phyloP scores from a whole-genome alignment of 2,113 vertebrate genomes.

The Pygoscelis antarcticus region DNA sequence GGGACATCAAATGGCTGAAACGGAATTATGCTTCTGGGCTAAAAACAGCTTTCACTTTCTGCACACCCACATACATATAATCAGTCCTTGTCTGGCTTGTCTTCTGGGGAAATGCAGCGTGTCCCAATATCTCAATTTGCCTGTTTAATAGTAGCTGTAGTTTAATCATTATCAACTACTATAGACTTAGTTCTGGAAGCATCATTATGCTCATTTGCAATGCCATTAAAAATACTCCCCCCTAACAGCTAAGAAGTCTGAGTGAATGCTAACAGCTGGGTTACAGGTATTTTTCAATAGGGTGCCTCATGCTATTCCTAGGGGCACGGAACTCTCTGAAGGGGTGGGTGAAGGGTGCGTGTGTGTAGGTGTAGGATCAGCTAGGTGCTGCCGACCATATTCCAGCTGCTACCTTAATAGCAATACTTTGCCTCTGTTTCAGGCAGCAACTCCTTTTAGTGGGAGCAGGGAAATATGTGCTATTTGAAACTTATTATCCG shows the following conservation, averaged over 20 bases:
- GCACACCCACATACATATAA: background rate
- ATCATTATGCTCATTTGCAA: background rate
- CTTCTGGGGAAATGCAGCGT: background rate
- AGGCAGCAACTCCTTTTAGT: background rate
- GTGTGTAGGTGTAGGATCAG: background rate
- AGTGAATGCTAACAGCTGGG: background rate
- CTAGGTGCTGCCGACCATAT: background rate
- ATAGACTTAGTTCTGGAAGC: background rate
- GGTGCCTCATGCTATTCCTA: background rate
- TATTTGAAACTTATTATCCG: background rate
- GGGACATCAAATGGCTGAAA: background rate
- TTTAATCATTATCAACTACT: background rate
- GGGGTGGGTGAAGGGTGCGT: accelerated
- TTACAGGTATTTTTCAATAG: background rate
- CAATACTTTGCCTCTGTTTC: background rate
- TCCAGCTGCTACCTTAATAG: background rate
- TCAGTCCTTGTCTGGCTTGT: background rate
- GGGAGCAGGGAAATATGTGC: background rate
- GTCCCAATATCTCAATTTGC: background rate
- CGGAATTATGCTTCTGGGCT: background rate
- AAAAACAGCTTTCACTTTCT: background rate
- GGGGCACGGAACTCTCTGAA: background rate
- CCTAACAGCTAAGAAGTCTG: background rate
- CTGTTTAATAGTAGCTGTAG: background rate
- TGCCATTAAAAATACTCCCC: background rate